Evolutionary conservation across 2,797 vertebrate genomes (phyloP).

Genomic region (Cygnus olor): DNA sequence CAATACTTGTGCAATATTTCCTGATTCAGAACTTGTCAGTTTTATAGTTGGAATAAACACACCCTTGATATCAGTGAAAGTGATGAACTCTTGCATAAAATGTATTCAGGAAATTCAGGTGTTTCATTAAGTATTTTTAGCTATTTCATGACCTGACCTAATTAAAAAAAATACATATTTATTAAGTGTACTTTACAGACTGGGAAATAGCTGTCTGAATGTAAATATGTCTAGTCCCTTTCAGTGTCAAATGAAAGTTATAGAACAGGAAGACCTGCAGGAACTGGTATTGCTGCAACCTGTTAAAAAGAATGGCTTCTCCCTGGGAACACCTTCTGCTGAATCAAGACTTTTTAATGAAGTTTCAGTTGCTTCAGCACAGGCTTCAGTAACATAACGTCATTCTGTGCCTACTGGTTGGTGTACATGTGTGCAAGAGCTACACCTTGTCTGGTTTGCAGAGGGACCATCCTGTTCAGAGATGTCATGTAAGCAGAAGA

Average conservation of each 20-base stretch:
- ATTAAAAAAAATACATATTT: not conserved
- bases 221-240: not conserved
- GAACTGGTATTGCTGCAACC: not conserved
- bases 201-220: not conserved
- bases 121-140: not conserved
- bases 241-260: not conserved
- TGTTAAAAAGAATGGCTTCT: not conserved
- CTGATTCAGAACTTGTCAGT: not conserved
- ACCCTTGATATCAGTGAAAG: not conserved
- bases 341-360: not conserved
- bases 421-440: not conserved
- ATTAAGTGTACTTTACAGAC: not conserved
- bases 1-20: not conserved
- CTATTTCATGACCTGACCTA: not conserved
- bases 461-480: constrained; percentile 34
- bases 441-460: constrained; percentile 27
- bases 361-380: constrained; percentile 18
- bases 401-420: constrained; percentile 1
- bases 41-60: not conserved
- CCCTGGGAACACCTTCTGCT: not conserved
- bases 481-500: constrained; percentile 53
- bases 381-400: not conserved
- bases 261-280: not conserved
- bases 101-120: not conserved
- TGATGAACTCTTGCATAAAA: not conserved